Evolutionary conservation across 2,113 vertebrate genomes (phyloP).

Genomic region (Athene noctua): DNA sequence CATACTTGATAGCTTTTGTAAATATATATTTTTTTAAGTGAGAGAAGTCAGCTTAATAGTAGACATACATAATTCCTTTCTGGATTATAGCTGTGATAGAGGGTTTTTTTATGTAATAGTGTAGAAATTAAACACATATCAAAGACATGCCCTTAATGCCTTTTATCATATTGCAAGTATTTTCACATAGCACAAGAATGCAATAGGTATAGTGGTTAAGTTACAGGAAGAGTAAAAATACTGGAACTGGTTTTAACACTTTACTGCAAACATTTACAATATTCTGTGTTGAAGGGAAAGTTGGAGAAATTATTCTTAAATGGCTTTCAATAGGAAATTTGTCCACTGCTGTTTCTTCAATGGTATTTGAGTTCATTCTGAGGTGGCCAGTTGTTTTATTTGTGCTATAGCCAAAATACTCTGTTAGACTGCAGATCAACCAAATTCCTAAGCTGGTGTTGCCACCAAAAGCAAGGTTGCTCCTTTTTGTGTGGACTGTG

Average conservation of each 20-base stretch:
- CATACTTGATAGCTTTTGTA: background rate
- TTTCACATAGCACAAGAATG: background rate
- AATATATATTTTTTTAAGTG: background rate
- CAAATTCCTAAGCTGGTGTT: background rate
- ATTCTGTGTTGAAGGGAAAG: background rate
- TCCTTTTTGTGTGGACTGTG: background rate
- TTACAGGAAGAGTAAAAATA: background rate
- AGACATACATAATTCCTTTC: background rate
- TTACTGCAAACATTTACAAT: background rate
- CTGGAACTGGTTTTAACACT: background rate
- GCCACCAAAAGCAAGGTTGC: background rate
- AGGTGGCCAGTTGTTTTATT: background rate
- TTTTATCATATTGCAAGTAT: background rate
- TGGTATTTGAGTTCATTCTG: background rate
- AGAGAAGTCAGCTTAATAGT: background rate
- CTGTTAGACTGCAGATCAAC: background rate
- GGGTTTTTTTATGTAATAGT: background rate
- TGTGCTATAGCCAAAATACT: background rate
- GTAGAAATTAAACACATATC: background rate
- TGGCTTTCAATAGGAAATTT: background rate
- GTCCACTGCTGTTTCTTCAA: background rate
- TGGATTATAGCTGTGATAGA: background rate
- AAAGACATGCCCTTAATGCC: background rate
- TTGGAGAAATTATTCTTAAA: background rate
- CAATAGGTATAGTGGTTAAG: background rate